Base-by-base conservation (phyloP, 2,888 invertebrate genomes). In the Neria commutata region DNA sequence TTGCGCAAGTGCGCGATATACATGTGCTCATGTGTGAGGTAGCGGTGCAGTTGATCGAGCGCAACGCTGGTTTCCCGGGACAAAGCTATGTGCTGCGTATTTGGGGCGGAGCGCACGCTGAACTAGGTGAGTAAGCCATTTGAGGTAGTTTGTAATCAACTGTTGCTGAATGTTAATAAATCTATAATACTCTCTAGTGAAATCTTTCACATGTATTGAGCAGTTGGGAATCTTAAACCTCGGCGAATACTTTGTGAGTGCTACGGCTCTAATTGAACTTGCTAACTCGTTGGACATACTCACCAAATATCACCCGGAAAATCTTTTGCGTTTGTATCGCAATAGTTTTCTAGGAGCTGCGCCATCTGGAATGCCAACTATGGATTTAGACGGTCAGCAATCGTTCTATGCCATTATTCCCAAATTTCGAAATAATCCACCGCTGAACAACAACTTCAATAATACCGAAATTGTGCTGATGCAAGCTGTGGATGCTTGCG, bases 21-120 rank as follows among this genome's bases (percentile, higher is more conserved):
- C 72, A 72, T 25, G 56, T 67, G 48, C 25, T 63, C 21, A 62
- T 70, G 50, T 67, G 68, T 51, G 71, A 72, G 59, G 49, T 68
- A 21, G 65, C 63, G 1, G 61, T 66, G 1, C 60, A 58, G 33
- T 24, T 70, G 2, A 60, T 69, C 17, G 64, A 70, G 58, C 57
- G 56, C 11, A 29, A 48, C 10, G 53, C 21, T 6, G 66, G 65
- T 2, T 62, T 70, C 23, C 64, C 68, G 4, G 33, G 47, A 14
- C 21, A 14, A 24, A 17, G 63, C 52, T 52, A 54, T 14, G 1
- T 64, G 19, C 24, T 68, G 21, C 56, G 62, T 3, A 26, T 58
- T 16, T n/a, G 46, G 8, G 60, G 46, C 49, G 62, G 56, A 46
- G 48, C 42, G 6, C 52, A 56, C 21, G 66, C 65, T 6, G 62